A percentile compares a stretch with the other conserved stretches of the same genome.
Evolutionary conservation across 1,140 invertebrate species (phyloP).

Genomic region (Cherax quadricarinatus): DNA sequence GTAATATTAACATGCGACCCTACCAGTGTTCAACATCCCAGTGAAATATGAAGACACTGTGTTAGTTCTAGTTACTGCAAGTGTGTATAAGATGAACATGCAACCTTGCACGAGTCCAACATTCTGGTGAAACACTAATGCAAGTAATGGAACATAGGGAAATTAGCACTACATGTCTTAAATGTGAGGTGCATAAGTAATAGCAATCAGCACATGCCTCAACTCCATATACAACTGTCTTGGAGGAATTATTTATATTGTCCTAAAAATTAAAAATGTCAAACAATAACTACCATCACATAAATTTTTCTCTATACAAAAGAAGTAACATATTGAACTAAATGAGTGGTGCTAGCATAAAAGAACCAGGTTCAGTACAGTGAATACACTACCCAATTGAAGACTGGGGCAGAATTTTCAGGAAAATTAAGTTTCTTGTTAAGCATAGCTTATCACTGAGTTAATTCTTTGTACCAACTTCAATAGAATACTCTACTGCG

Average conservation of each 20-base stretch:
- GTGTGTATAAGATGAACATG: not conserved
- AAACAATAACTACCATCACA: no score
- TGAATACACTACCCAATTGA: no score
- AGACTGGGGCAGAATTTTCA: no score
- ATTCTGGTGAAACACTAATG: not conserved
- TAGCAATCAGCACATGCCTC: not conserved
- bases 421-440: no score
- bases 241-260: not conserved
- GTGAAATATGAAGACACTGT: not conserved
- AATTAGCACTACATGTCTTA: not conserved
- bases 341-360: no score
- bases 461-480: no score
- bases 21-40: not conserved
- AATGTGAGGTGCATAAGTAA: not conserved
- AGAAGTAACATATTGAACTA: no score
- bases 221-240: not conserved
- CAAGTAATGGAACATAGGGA: not conserved
- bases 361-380: no score
- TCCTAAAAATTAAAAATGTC: no score
- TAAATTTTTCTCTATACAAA: no score
- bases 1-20: not conserved
- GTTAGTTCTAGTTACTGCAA: not conserved
- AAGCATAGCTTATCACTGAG: no score
- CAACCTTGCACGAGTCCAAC: not conserved
- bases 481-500: no score